A percentile compares a stretch with the other conserved stretches of the same genome.
These are phyloP conservation scores for Datnioides undecimradiatus DNA, from an alignment of 2,113 vertebrate species.

Conservation along the genomic window DNA sequence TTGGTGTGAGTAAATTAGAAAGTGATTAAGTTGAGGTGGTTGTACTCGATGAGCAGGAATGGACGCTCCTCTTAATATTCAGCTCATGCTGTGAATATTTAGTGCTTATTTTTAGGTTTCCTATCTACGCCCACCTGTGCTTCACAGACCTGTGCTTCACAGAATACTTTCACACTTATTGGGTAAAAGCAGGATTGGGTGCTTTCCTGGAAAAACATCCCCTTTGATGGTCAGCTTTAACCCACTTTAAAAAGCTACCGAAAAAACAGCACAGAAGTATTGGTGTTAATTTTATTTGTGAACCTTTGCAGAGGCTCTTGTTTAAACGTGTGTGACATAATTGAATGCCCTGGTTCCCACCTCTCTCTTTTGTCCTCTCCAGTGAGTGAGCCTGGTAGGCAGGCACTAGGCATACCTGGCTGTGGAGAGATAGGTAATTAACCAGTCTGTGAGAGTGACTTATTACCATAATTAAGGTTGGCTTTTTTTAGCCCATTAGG, in stretches of 20 bases:
- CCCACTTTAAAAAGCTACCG: background rate
- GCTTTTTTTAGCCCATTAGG: conserved; percentile 57
- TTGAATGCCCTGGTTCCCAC: conserved; percentile 21
- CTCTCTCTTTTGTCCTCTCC: conserved; percentile 41
- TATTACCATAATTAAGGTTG: conserved; percentile 69
- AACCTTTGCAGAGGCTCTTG: conserved; percentile 9
- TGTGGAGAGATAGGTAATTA: conserved; percentile 62
- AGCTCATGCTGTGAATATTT: conserved; percentile 9
- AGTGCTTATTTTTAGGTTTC: conserved; percentile 11
- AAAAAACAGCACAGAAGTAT: background rate
- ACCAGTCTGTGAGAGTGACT: conserved; percentile 54
- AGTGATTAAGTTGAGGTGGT: conserved; percentile 7
- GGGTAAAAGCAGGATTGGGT: background rate
- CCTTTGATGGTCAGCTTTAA: conserved; percentile 25
- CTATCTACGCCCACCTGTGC: background rate
- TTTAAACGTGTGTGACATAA: conserved; percentile 26
- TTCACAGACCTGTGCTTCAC: no score
- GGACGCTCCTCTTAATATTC: conserved; percentile 21
- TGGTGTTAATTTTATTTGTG: background rate
- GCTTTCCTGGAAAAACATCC: background rate
- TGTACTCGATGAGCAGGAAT: background rate
- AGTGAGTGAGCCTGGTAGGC: conserved; percentile 15
- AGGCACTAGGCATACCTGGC: conserved; percentile 18
- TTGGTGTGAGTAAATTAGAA: conserved; percentile 6
- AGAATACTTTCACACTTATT: background rate